phyloP scores from a whole-genome alignment of 1,140 invertebrate genomes.

The Anagrus nilaparvatae region DNA sequence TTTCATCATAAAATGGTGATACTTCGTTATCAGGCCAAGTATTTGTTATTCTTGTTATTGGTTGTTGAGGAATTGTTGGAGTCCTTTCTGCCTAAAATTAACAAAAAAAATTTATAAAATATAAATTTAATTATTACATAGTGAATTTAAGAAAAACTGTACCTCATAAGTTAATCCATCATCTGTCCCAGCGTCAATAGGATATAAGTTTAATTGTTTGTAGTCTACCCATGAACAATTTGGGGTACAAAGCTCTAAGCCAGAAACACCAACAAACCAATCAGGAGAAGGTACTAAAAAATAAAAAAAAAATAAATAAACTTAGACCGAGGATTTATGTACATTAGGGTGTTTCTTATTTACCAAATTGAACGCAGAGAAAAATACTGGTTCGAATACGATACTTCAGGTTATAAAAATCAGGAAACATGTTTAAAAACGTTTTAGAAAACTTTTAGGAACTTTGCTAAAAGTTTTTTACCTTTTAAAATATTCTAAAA shows the following conservation, averaged over 20 bases:
- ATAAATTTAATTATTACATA: too few species aligned
- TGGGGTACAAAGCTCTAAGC: slow-evolving; percentile 77
- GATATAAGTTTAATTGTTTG: slow-evolving; percentile 82
- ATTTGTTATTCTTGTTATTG: slow-evolving; percentile 79
- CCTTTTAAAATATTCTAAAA: too few species aligned
- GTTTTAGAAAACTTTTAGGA: too few species aligned
- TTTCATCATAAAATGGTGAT: slow-evolving; percentile 85
- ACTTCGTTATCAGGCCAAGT: slow-evolving; percentile 68
- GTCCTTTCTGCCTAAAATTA: slow-evolving; percentile 61
- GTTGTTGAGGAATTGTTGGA: slow-evolving; percentile 69
- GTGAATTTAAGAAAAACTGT: too few species aligned
- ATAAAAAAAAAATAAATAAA: slow-evolving; percentile 9
- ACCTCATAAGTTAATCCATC: slow-evolving; percentile 87
- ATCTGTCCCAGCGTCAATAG: slow-evolving; percentile 97
- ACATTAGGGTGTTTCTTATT: too few species aligned
- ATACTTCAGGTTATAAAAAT: too few species aligned
- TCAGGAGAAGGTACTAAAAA: slow-evolving; percentile 82
- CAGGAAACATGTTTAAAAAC: too few species aligned
- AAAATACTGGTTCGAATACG: too few species aligned
- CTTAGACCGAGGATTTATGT: slow-evolving; percentile 6
- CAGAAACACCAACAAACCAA: slow-evolving; percentile 94
- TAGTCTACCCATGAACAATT: slow-evolving; percentile 91
- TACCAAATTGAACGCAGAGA: too few species aligned
- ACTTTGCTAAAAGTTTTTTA: too few species aligned
- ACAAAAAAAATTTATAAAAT: slow-evolving; percentile 21